Base-by-base conservation (phyloP, 2,797 vertebrate genomes). In the Huso huso region DNA sequence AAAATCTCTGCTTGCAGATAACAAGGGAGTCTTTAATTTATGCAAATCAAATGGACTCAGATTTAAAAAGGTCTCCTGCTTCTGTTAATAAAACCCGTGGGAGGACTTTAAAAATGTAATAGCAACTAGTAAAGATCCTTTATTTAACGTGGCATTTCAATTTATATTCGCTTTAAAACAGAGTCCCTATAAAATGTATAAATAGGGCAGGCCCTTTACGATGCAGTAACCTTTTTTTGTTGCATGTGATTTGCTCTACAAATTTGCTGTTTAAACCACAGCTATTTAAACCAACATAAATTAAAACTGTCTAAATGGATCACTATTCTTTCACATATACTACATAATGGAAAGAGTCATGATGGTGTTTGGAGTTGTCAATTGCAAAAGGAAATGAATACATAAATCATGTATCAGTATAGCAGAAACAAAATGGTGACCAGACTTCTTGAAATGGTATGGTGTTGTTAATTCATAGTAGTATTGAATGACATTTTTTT, bases 71-170 rank as follows among this genome's bases (percentile, higher is more conserved):
- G 37, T 37, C 37, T 37, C 5, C 37, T 37, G 37, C 60, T 52
- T 61, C 64, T 60, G 15, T 37, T 70, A 69, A 74, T 52, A 73
- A 74, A 61, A 63, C 71, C 65, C 65, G 10, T 10, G 69, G 65
- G 68, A 70, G 62, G 48, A 64, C 61, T 68, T 74, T 69, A 68
- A 52, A 68, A 64, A 10, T 66, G 66, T 71, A 71, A 71, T 10
- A 18, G 63, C 66, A 64, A 63, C 61, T 62, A 70, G 71, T 74
- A 71, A 74, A 71, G 67, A 61, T 51, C 18, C 49, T 62, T 69
- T 62, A 62, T 69, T 63, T 66, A 51, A 62, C 51, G 58, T 13
- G 60, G 6, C 59, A 59, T 49, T 61, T 65, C 15, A 62, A 37
- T 61, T 66, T 66, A 66, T 70, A 68, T 71, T 61, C 48, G 67